phyloP scores from a whole-genome alignment of 2,888 invertebrate species.

The Temnothorax ravouxi region DNA sequence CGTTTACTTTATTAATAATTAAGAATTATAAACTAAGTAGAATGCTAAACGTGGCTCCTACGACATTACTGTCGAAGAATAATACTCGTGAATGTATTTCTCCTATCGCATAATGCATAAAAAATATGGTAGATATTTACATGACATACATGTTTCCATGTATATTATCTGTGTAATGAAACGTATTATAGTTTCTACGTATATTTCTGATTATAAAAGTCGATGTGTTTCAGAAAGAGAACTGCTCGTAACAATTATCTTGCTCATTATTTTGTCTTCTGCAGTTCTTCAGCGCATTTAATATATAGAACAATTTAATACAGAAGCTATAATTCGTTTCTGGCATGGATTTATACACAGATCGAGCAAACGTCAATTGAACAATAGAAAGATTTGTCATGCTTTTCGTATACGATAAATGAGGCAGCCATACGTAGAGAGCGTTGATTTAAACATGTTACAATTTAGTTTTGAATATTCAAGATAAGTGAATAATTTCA shows the following conservation, averaged over 20 bases:
- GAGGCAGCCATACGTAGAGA: neutral
- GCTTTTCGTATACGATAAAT: constrained; percentile 31
- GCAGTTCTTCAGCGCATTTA: constrained; percentile 56
- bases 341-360: constrained; percentile 57
- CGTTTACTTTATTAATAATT: constrained; percentile 19
- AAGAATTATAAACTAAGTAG: constrained; percentile 20
- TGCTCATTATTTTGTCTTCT: constrained; percentile 32
- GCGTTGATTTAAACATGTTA: constrained; percentile 3
- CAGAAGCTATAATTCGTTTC: constrained; percentile 47
- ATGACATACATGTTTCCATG: neutral
- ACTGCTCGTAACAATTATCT: constrained; percentile 12
- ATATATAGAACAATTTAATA: constrained; percentile 28
- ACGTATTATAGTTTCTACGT: constrained; percentile 55
- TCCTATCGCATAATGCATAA: neutral
- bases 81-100: constrained; percentile 16
- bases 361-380: constrained; percentile 55
- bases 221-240: constrained; percentile 50
- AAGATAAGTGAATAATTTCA: constrained; percentile 9
- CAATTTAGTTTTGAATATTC: constrained; percentile 23
- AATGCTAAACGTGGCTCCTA: constrained; percentile 8
- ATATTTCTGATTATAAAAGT: constrained; percentile 50
- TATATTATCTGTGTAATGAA: constrained; percentile 2
- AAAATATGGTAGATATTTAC: constrained; percentile 34
- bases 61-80: constrained; percentile 10
- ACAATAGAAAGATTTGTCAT: constrained; percentile 40